phyloP scores from a whole-genome alignment of 2,113 vertebrate genomes.

The Mormyrus iriodes region DNA sequence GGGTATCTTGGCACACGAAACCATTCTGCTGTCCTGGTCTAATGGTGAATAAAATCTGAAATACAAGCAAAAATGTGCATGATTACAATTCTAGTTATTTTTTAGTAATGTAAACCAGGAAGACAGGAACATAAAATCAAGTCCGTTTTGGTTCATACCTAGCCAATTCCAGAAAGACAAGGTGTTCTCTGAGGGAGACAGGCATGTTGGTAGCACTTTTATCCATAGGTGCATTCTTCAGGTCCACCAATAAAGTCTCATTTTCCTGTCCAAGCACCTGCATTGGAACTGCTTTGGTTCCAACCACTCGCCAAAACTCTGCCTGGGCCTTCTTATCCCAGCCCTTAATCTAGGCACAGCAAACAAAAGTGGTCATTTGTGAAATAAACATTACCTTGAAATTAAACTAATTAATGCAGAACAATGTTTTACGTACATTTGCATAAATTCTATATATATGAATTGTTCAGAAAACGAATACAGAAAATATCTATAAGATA shows the following conservation, averaged over 20 bases:
- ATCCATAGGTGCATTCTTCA: constrained; percentile 68
- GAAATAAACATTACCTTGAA: no score
- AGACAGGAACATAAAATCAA: not conserved
- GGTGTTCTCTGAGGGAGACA: constrained; percentile 74
- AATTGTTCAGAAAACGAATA: not conserved
- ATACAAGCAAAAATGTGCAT: not conserved
- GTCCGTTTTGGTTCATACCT: constrained; percentile 54
- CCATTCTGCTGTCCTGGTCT: constrained; percentile 16
- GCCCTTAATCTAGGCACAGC: constrained; percentile 57
- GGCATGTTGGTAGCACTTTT: constrained; percentile 60
- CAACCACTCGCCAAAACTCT: constrained; percentile 68
- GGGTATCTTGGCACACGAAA: constrained; percentile 32
- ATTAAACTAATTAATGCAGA: no score
- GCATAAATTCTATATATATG: not conserved
- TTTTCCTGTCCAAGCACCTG: constrained; percentile 65
- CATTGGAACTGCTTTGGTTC: constrained; percentile 73
- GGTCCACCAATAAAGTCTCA: constrained; percentile 78
- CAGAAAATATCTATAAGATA: not conserved
- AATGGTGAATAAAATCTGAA: constrained; percentile 54
- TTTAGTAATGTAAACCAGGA: not conserved
- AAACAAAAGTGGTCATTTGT: not conserved
- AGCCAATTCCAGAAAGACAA: constrained; percentile 81
- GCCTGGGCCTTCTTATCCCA: constrained; percentile 67
- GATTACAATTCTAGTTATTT: not conserved
- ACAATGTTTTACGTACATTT: not conserved